These are phyloP conservation scores for Solenodon paradoxus DNA, from an alignment of 2,113 vertebrate genomes.

Conservation along the genomic window DNA sequence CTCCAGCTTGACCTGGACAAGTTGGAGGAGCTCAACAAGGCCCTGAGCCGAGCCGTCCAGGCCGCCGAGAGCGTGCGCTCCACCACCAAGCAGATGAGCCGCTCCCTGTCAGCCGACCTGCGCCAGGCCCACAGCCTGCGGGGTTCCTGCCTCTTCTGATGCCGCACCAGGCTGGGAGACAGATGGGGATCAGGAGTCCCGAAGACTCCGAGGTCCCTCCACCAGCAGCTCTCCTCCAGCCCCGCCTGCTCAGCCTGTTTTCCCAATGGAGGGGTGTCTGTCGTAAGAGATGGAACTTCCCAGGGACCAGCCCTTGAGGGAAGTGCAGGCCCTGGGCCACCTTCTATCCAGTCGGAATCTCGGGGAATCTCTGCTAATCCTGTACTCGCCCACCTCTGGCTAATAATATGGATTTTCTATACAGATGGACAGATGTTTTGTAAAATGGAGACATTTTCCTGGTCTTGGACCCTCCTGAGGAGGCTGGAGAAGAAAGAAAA, in stretches of 20 bases:
- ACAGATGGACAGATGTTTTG: neutral
- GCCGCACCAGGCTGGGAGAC: neutral
- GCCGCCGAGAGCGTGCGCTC: conserved; percentile 82
- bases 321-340: neutral
- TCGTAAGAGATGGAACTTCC: neutral
- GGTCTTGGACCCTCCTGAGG: neutral
- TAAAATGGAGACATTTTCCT: neutral
- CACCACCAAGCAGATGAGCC: conserved; percentile 84
- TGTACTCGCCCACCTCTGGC: neutral
- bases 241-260: neutral
- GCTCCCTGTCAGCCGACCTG: conserved; percentile 81
- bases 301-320: accelerated
- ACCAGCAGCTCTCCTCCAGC: too few species aligned
- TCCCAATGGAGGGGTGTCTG: accelerated
- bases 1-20: conserved; percentile 47
- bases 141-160: conserved; percentile 85
- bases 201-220: accelerated
- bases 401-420: neutral
- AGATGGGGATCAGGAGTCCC: too few species aligned
- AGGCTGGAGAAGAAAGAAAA: neutral
- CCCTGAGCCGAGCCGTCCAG: conserved; percentile 82
- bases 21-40: conserved; percentile 78
- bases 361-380: neutral
- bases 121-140: conserved; percentile 73
- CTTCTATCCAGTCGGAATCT: neutral